Conservation (phyloP, 92 coral and sea anemone genomes). For the Actinostola sp. region DNA sequence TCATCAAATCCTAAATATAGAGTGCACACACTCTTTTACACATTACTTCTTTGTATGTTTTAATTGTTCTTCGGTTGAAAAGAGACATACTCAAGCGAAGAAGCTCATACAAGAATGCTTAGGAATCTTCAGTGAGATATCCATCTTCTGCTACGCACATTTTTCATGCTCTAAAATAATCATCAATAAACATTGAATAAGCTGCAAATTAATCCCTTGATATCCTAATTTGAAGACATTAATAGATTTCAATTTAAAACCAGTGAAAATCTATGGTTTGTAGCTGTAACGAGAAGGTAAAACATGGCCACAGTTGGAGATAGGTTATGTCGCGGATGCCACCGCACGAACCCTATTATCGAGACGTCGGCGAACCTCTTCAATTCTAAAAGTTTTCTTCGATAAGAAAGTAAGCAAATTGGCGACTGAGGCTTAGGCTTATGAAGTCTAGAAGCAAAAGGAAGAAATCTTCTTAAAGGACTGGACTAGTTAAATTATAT, state of each 20-base stretch:
- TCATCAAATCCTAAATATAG: constrained; percentile 4
- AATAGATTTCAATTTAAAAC: background rate
- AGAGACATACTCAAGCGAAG: background rate
- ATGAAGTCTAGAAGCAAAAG: too few relatives aligned
- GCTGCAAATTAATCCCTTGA: constrained; percentile 7
- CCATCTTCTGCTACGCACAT: background rate
- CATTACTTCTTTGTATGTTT: background rate
- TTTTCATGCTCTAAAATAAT: background rate
- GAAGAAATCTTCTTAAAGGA: too few relatives aligned
- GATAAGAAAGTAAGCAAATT: too few relatives aligned
- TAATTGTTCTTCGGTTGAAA: background rate
- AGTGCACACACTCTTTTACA: background rate
- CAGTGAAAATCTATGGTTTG: background rate
- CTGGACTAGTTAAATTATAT: background rate
- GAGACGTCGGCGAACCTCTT: too few relatives aligned
- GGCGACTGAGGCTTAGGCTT: too few relatives aligned
- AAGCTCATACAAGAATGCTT: background rate
- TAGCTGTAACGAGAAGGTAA: too few relatives aligned
- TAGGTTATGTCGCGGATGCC: too few relatives aligned
- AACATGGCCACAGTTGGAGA: too few relatives aligned
- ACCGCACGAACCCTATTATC: too few relatives aligned
- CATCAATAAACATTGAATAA: constrained; percentile 3
- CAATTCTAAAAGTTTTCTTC: too few relatives aligned
- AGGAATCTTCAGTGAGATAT: background rate
- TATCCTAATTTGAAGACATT: background rate